Evolutionary conservation across 2,797 vertebrate genomes (phyloP).

Genomic region (Parauchenoglanis ngamensis): DNA sequence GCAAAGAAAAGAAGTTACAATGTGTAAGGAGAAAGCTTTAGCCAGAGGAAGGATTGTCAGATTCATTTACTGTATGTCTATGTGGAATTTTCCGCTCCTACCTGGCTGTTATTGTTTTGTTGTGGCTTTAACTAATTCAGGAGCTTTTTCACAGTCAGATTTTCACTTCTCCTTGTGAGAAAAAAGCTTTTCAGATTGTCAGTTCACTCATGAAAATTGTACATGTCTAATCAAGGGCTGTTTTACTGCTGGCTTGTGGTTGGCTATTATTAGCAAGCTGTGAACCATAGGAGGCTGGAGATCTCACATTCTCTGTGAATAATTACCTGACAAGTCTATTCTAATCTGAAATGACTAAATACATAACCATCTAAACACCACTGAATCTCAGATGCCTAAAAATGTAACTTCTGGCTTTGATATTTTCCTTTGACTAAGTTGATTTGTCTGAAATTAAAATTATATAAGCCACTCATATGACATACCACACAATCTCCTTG

Average conservation of each 20-base stretch:
- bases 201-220: slow-evolving; percentile 54
- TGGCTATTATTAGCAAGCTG: slow-evolving; percentile 60
- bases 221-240: slow-evolving; percentile 60
- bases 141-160: neutral
- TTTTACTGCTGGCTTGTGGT: slow-evolving; percentile 61
- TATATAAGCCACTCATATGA: neutral
- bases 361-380: slow-evolving; percentile 34
- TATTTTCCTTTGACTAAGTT: neutral
- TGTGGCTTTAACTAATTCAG: neutral
- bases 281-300: slow-evolving; percentile 51
- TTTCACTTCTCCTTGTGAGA: neutral
- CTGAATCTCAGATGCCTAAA: neutral
- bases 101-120: neutral
- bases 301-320: slow-evolving; percentile 49
- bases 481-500: neutral
- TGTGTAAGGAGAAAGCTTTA: neutral
- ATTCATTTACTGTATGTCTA: slow-evolving; percentile 8
- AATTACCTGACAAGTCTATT: slow-evolving; percentile 62
- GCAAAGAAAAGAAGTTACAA: neutral
- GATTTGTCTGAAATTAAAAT: neutral
- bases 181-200: slow-evolving; percentile 42
- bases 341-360: slow-evolving; percentile 26
- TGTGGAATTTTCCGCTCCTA: neutral
- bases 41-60: slow-evolving; percentile 15
- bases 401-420: neutral